Evolutionary conservation across 2,113 vertebrate genomes (phyloP), one percentile per base, ranked within the genome.

Genomic region (Petromus typicus): DNA sequence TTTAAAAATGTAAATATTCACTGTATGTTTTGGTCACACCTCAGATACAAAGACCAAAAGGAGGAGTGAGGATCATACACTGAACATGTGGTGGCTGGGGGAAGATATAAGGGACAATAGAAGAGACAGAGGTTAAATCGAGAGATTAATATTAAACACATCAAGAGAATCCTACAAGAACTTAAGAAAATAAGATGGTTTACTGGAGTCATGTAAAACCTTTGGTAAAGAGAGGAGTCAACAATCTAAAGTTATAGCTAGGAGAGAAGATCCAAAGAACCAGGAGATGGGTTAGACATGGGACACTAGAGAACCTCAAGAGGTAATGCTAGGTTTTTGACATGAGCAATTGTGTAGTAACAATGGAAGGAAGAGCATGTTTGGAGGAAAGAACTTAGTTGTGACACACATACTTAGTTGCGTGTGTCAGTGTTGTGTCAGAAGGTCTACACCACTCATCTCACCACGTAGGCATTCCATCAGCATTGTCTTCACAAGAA

Each of bases 101-200:
- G n/a, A n/a, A n/a, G n/a, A n/a, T n/a, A n/a, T n/a, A n/a, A n/a
- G n/a, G n/a, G n/a, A 56, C 7, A 51, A 34, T 67, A 76, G 22
- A 67, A 17, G 56, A 93, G 16, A 78, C 73, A 86, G 32, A 20
- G 14, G 27, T 11, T 30, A n/a, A 12, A 16, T 3, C 69, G 30
- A 73, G 75, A 96, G 48, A 67, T 73, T 73, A 66, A 25, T 81
- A 66, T 82, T 93, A 85, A 87, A 71, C 16, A 90, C 23, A 86
- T 43, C 17, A 73, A 43, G 9, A 88, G 25, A 91, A 22, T 45
- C 3, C 27, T 91, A 13, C 17, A 81, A 69, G 71, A 88, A 85
- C 61, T 63, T 78, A 59, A 37, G 37, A 48, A 87, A 30, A 43
- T 37, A 91, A 84, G 27, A 86, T 81, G 51, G 78, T 40, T 25